phyloP scores from a whole-genome alignment of 2,888 invertebrate species.

The Schizotus pectinicornis region DNA sequence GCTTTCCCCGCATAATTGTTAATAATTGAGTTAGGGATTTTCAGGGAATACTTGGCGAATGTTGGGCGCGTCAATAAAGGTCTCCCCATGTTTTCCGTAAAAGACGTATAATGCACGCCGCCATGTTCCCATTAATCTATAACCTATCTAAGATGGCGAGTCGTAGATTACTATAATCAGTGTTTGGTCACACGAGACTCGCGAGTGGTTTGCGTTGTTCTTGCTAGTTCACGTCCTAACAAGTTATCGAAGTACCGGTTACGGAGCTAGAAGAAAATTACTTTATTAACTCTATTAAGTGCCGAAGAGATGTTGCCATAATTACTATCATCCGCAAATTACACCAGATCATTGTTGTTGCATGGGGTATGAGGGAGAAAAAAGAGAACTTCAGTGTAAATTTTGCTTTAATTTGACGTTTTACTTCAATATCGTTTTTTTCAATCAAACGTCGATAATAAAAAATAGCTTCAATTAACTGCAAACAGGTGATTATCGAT shows the following conservation, averaged over 20 bases:
- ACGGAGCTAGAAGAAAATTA: slow-evolving; percentile 25
- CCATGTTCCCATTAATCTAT: slow-evolving; percentile 38
- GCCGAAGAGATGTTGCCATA: slow-evolving; percentile 20
- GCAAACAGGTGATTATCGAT: no score
- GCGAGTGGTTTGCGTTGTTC: slow-evolving; percentile 16
- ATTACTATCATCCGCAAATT: slow-evolving; percentile 27
- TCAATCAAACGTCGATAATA: no score
- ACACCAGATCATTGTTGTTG: slow-evolving; percentile 7
- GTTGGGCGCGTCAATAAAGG: neutral
- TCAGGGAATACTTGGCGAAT: no score
- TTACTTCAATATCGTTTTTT: no score
- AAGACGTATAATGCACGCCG: slow-evolving; percentile 33
- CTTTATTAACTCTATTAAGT: slow-evolving; percentile 31
- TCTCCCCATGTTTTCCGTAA: slow-evolving; percentile 12
- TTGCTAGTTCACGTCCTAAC: slow-evolving; percentile 27
- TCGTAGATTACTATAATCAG: slow-evolving; percentile 46
- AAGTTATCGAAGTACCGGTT: slow-evolving; percentile 34
- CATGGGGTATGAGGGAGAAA: neutral
- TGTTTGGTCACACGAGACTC: slow-evolving; percentile 42
- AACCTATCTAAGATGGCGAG: slow-evolving; percentile 45
- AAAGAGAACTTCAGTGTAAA: neutral
- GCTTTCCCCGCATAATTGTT: no score
- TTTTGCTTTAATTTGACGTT: no score
- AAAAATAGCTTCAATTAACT: no score
- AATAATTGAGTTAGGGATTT: no score